Conservation (phyloP, 2,797 vertebrate species). For the Phrynocephalus vlangalii region DNA sequence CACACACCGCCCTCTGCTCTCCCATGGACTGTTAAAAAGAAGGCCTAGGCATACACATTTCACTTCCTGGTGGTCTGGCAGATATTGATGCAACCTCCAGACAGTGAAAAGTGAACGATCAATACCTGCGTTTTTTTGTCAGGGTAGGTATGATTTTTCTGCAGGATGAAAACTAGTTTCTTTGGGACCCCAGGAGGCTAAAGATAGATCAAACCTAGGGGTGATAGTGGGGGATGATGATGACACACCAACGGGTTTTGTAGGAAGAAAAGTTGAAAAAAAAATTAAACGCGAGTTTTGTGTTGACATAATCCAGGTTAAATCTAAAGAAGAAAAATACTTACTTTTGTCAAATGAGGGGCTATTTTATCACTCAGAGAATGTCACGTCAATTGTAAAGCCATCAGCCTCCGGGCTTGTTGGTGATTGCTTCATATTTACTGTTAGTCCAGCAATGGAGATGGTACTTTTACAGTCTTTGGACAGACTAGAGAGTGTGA, state of each 20-base stretch:
- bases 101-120: conserved; percentile 68
- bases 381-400: conserved; percentile 99
- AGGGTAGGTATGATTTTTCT: conserved; percentile 64
- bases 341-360: conserved; percentile 94
- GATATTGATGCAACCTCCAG: conserved; percentile 68
- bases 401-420: conserved; percentile 96
- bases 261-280: conserved; percentile 68
- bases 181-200: conserved; percentile 63
- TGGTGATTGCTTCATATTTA: conserved; percentile 99
- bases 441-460: conserved; percentile 93
- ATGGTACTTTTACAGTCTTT: conserved; percentile 96
- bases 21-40: conserved; percentile 65
- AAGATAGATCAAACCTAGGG: conserved; percentile 52
- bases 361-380: conserved; percentile 92
- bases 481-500: conserved; percentile 98
- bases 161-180: conserved; percentile 70
- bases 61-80: conserved; percentile 53
- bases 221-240: conserved; percentile 48
- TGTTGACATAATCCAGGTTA: conserved; percentile 85
- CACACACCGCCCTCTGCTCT: conserved; percentile 35
- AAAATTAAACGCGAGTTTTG: conserved; percentile 76
- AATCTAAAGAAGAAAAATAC: conserved; percentile 88
- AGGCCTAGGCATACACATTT: conserved; percentile 44
- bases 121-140: conserved; percentile 70
- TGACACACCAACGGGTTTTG: conserved; percentile 46